Conservation (phyloP, 2,113 vertebrate species). For the Ammodytes dubius region DNA sequence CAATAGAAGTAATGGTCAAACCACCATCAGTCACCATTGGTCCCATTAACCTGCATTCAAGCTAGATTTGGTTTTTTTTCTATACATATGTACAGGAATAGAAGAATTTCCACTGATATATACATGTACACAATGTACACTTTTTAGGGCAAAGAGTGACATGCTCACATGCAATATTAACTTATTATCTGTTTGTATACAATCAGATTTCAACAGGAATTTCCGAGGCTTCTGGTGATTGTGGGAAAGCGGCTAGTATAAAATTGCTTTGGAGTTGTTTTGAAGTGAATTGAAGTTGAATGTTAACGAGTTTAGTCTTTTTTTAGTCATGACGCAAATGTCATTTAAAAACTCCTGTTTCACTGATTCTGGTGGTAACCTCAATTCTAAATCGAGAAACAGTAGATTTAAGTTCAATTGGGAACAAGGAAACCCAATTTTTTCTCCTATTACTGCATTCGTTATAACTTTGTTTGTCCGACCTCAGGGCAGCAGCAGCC, state of each 20-base stretch:
- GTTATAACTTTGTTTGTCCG: slow-evolving; percentile 23
- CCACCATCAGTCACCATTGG: neutral
- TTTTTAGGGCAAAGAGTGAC: neutral
- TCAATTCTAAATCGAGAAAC: slow-evolving; percentile 29
- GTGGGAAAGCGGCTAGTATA: slow-evolving; percentile 1
- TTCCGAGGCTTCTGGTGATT: slow-evolving; percentile 35
- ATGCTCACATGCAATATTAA: slow-evolving; percentile 21
- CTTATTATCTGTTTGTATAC: slow-evolving; percentile 56
- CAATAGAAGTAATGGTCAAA: slow-evolving; percentile 26
- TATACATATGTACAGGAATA: slow-evolving; percentile 2
- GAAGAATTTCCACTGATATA: neutral
- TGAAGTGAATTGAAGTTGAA: slow-evolving; percentile 23
- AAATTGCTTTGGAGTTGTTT: slow-evolving; percentile 15
- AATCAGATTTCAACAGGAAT: slow-evolving; percentile 25
- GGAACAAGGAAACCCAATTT: neutral
- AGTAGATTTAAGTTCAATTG: slow-evolving; percentile 10
- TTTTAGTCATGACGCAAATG: slow-evolving; percentile 1
- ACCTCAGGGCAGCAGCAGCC: slow-evolving; percentile 24
- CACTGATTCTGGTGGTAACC: slow-evolving; percentile 30
- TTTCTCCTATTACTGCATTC: slow-evolving; percentile 33
- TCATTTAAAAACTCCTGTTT: slow-evolving; percentile 45
- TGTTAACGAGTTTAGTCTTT: slow-evolving; percentile 7
- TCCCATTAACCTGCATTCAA: slow-evolving; percentile 28
- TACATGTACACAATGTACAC: slow-evolving; percentile 5
- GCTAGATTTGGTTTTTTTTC: slow-evolving; percentile 45